Evolutionary conservation across 1,140 invertebrate species (phyloP), one percentile per base, ranked within the genome.

Genomic region (Tetramorium alpestre): DNA sequence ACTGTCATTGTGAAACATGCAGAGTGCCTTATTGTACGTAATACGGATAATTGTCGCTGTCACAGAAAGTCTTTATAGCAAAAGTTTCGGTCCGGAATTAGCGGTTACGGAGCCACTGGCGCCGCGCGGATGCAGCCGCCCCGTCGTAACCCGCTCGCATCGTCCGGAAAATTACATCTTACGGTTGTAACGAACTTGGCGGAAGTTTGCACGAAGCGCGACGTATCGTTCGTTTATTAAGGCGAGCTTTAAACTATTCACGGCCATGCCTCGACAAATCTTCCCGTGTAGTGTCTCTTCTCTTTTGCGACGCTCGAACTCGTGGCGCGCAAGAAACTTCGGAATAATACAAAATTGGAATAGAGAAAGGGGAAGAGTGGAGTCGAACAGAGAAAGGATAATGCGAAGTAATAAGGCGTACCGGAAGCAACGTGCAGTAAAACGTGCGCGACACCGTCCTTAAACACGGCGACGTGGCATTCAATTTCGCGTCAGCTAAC

Each of bases 211-310:
- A 78, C 82, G 80, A 75, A 65, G 73, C 73, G 73, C 82, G 82
- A 85, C 72, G 75, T 85, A 85, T 85, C 82, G 82, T 85, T 85
- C 82, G 82, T 85, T 85, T 76, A 85, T 85, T 78, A 85, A 78
- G 58, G 82, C 60, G 73, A 78, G 70, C 64, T 56, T 85, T 78
- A 67, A 85, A 85, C 82, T 76, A 77, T 78, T 78, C 82, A 78
- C 58, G 82, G 75, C 51, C 56, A n/a, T 62, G 56, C 72, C 73
- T 56, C 70, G 33, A 62, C 87, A 73, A 86, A 86, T 88, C 72
- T 78, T 88, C 56, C 56, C 28, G 18, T n/a, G 44, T 67, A 49
- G 54, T 7, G 64, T 78, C 22, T 78, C 58, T 18, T 85, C 41
- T 60, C 56, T 33, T 60, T 65, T n/a, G 82, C 60, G 54, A 81